Base-by-base conservation (phyloP, 2,888 invertebrate species). In the Drosophila lacicola region DNA sequence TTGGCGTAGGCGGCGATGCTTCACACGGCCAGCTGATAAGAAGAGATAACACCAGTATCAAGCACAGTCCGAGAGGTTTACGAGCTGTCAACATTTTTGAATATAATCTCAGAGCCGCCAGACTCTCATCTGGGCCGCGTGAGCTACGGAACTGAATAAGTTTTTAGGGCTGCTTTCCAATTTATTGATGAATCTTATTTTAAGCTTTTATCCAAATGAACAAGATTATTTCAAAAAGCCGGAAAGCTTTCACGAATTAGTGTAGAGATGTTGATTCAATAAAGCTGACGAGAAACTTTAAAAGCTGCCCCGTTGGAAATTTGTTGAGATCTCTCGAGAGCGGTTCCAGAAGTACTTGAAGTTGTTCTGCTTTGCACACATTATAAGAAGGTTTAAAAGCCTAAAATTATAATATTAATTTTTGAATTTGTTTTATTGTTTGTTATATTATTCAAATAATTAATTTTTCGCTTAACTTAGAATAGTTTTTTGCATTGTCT, bases 131-230 rank as follows among this genome's bases (percentile, higher is more conserved):
- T 33, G 14, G 10, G 5, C 33, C 5, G 46, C 10, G 10, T 33
- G 21, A 11, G 2, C 9, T 14, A 13, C 14, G 3, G 19, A 57
- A 49, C 33, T 57, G 17, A 49, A 34, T 11, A 4, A 14, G 19
- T 47, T 13, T 19, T 19, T 11, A 6, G 34, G 3, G 2, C 11
- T 14, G 10, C 33, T 8, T 29, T 14, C 13, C 47, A 39, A 29
- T 57, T 47, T 57, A 57, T 57, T 37, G 17, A 4, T 14, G 2
- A 39, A 39, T 14, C 14, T 3, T 3, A 5, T 39, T 39, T 14
- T 9, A 14, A 39, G 39, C 39, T 39, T 39, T 39, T 9, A 19
- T 3, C 25, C 6, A 17, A 6, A 25, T 25, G 3, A 8, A 29
- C n/a, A 13, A 9, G 4, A 29, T 29, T 45, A 34, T 11, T 34